These are phyloP conservation scores for Noctua comes DNA, from an alignment of 2,888 invertebrate genomes.

Conservation along the genomic window DNA sequence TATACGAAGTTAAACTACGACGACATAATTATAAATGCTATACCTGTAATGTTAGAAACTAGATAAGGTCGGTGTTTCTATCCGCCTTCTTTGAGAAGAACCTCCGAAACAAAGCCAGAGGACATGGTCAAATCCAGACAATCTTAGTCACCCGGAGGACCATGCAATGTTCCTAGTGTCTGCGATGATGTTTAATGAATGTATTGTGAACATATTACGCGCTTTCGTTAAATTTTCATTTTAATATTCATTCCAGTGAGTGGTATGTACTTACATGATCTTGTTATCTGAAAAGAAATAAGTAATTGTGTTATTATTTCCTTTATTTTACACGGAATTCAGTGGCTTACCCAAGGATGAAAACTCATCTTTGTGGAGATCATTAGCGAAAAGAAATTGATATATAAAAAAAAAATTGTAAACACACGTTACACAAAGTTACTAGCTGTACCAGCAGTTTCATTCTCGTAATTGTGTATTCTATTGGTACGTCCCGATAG, in stretches of 20 bases:
- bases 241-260: neutral
- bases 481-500: neutral
- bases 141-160: neutral
- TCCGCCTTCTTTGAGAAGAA: neutral
- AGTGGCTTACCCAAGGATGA: neutral
- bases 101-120: neutral
- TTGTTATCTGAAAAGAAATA: slow-evolving; percentile 74
- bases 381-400: neutral
- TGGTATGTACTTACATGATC: slow-evolving; percentile 69
- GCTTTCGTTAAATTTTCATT: neutral
- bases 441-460: neutral
- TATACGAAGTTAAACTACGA: neutral
- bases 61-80: neutral
- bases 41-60: neutral
- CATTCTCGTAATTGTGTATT: neutral
- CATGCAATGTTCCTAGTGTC: neutral
- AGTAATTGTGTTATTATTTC: slow-evolving; percentile 7
- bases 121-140: neutral
- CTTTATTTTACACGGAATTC: neutral
- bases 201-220: neutral
- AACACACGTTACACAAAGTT: neutral
- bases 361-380: neutral
- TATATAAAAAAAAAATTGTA: neutral
- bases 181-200: neutral
- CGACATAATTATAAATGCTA: neutral